Conservation (phyloP, 2,888 invertebrate species). For the Phyllotreta striolata region DNA sequence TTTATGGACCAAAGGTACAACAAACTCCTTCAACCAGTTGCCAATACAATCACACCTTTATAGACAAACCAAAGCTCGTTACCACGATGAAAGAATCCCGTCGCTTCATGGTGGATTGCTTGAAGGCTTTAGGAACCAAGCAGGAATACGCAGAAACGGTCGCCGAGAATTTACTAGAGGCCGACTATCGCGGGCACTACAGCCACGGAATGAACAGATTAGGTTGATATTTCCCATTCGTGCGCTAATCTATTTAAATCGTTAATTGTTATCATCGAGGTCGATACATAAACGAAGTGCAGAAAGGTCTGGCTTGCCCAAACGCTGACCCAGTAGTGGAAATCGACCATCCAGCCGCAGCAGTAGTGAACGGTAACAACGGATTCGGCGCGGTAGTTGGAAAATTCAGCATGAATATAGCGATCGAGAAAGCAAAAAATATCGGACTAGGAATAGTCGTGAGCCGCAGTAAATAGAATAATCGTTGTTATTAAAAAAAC, state of each 20-base stretch:
- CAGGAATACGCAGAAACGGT: constrained; percentile 69
- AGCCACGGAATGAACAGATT: constrained; percentile 79
- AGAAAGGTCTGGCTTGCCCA: constrained; percentile 63
- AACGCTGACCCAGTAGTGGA: constrained; percentile 65
- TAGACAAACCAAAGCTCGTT: constrained; percentile 25
- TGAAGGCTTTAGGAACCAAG: constrained; percentile 71
- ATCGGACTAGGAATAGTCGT: constrained; percentile 74
- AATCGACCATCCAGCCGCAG: constrained; percentile 65
- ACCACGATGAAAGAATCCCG: constrained; percentile 60
- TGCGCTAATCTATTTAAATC: neutral
- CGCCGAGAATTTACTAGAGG: constrained; percentile 74
- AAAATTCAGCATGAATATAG: constrained; percentile 70
- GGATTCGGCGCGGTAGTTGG: constrained; percentile 74
- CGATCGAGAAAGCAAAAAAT: constrained; percentile 74
- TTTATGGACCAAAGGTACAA: too few relatives aligned
- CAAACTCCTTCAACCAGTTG: neutral
- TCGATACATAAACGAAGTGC: constrained; percentile 73
- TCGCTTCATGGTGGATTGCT: constrained; percentile 72
- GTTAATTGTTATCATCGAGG: constrained; percentile 54
- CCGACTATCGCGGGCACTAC: constrained; percentile 76
- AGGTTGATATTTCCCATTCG: constrained; percentile 47
- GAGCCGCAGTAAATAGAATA: constrained; percentile 61
- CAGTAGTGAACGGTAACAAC: constrained; percentile 73
- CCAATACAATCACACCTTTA: neutral
- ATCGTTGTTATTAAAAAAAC: neutral